These are phyloP conservation scores for Lepisosteus oculatus DNA, from an alignment of 2,113 vertebrate species.

Conservation along the genomic window DNA sequence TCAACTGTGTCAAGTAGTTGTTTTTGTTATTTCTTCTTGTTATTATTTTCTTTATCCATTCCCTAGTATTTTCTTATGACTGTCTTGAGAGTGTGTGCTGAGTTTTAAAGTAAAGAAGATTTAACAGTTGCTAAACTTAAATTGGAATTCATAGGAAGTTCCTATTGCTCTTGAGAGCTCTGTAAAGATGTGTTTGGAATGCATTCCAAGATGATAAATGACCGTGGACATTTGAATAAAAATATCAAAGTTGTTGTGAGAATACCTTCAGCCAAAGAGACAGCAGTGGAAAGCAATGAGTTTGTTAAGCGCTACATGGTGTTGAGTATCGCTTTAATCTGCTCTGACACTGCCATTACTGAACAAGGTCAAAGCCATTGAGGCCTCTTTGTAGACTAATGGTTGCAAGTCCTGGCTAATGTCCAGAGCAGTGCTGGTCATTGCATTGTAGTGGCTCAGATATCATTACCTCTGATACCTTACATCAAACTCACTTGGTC, in stretches of 20 bases:
- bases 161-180: background rate
- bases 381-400: conserved; percentile 55
- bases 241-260: conserved; percentile 11
- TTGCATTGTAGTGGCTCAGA: conserved; percentile 45
- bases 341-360: conserved; percentile 41
- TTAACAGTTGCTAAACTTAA: background rate
- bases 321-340: conserved; percentile 55
- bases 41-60: too few relatives aligned
- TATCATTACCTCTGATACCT: conserved; percentile 63
- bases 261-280: background rate
- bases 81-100: too few relatives aligned
- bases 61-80: too few relatives aligned
- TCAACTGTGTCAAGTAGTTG: too few relatives aligned
- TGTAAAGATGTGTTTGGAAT: conserved; percentile 2
- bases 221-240: conserved; percentile 6
- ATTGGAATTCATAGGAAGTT: background rate
- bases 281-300: conserved; percentile 30
- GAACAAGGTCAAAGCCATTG: conserved; percentile 34
- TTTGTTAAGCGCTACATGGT: conserved; percentile 38
- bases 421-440: conserved; percentile 51
- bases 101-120: background rate
- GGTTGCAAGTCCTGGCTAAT: conserved; percentile 55
- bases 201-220: conserved; percentile 12
- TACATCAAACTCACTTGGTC: conserved; percentile 63
- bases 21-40: too few relatives aligned